Evolutionary conservation across 1,140 invertebrate species (phyloP).

Genomic region (Plectrocnemia conspersa): DNA sequence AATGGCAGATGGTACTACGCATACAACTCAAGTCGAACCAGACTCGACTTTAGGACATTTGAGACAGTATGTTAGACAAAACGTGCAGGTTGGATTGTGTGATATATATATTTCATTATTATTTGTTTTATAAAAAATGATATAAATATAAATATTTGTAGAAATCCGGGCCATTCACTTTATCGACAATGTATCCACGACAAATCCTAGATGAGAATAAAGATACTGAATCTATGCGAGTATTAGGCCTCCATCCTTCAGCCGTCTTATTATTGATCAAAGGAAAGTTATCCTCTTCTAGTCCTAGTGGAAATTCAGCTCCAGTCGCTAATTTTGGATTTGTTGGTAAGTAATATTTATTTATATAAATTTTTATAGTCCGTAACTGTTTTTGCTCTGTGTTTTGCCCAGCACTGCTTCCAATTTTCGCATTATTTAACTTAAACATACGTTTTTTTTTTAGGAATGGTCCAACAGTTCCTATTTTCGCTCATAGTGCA

Average conservation of each 20-base stretch:
- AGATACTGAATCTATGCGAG: constrained; percentile 57
- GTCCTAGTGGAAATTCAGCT: neutral
- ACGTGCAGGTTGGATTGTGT: constrained; percentile 43
- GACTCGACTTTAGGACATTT: constrained; percentile 54
- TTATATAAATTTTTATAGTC: neutral
- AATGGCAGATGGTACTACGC: constrained; percentile 68
- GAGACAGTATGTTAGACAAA: constrained; percentile 54
- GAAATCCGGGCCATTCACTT: constrained; percentile 45
- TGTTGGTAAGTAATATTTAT: constrained; percentile 16
- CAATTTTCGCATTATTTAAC: constrained; percentile 1
- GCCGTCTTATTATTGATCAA: constrained; percentile 73
- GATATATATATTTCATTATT: neutral
- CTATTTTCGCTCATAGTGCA: constrained; percentile 42
- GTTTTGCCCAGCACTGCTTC: neutral
- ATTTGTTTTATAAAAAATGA: neutral
- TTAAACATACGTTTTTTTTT: constrained; percentile 16
- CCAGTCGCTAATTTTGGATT: constrained; percentile 17
- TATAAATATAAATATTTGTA: constrained; percentile 16
- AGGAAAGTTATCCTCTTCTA: constrained; percentile 39
- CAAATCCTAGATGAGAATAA: constrained; percentile 63
- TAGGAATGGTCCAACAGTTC: constrained; percentile 43
- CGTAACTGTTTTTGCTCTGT: too few species aligned
- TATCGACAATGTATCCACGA: constrained; percentile 77
- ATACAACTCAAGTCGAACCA: constrained; percentile 60
- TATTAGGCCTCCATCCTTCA: constrained; percentile 71